These are phyloP conservation scores for Chymomyza fuscimana DNA, from an alignment of 2,888 invertebrate genomes.

Conservation along the genomic window DNA sequence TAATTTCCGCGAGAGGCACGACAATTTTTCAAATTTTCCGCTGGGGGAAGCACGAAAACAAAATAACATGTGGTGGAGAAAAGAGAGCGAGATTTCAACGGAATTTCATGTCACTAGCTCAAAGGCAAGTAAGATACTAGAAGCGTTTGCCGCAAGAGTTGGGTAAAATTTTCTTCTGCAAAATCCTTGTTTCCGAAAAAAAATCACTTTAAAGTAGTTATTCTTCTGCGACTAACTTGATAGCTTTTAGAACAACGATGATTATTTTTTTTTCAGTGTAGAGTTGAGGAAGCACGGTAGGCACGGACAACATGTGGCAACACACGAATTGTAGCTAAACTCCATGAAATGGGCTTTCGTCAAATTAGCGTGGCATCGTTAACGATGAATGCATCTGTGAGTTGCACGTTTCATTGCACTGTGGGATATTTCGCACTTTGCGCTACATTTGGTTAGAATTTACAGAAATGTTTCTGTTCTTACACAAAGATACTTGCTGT, in stretches of 20 bases:
- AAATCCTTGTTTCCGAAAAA: too few species aligned
- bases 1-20: too few species aligned
- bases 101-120: too few species aligned
- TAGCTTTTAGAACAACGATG: neutral
- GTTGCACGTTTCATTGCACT: slow-evolving; percentile 44
- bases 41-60: too few species aligned
- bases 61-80: too few species aligned
- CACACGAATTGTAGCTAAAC: slow-evolving; percentile 70
- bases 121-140: too few species aligned
- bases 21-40: too few species aligned
- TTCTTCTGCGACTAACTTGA: neutral
- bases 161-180: too few species aligned
- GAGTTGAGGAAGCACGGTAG: neutral
- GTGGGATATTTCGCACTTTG: slow-evolving; percentile 73
- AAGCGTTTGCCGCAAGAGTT: too few species aligned
- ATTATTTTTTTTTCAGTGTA: neutral
- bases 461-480: slow-evolving; percentile 40
- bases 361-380: slow-evolving; percentile 76
- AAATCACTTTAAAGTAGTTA: neutral
- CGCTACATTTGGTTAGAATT: slow-evolving; percentile 24
- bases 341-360: slow-evolving; percentile 76
- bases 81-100: too few species aligned
- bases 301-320: slow-evolving; percentile 26
- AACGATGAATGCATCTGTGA: slow-evolving; percentile 54
- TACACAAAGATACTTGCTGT: neutral